A percentile compares a stretch with the other conserved stretches of the same genome.
Conservation (phyloP, 2,888 invertebrate species). For the Diarsia rubi region DNA sequence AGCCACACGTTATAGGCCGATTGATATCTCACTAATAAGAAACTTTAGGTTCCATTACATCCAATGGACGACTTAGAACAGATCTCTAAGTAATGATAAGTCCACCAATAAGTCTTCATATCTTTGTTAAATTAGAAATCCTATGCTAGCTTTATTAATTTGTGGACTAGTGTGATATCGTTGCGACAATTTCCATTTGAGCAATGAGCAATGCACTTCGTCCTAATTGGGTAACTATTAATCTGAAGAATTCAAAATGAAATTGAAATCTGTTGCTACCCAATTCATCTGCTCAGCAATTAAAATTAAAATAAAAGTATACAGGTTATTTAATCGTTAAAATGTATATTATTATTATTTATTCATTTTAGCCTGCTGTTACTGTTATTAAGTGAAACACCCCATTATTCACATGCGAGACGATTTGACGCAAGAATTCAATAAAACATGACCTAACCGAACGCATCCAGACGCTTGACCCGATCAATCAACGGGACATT, state of each 20-base stretch:
- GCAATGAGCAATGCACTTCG: neutral
- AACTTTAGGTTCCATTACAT: neutral
- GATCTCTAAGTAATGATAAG: conserved; percentile 21
- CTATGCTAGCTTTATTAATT: neutral
- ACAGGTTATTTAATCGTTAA: too few relatives aligned
- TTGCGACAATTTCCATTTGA: neutral
- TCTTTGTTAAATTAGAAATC: neutral
- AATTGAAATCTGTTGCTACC: too few relatives aligned
- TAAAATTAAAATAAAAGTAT: too few relatives aligned
- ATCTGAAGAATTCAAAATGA: neutral
- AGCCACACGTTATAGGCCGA: neutral
- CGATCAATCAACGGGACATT: conserved; percentile 55
- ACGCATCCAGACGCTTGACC: conserved; percentile 50
- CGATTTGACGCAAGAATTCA: conserved; percentile 34
- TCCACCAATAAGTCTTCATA: neutral
- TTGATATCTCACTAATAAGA: conserved; percentile 28
- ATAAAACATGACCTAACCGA: conserved; percentile 43
- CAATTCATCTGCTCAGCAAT: neutral
- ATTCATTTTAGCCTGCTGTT: neutral
- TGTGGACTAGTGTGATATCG: neutral
- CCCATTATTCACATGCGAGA: neutral
- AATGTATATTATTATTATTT: too few relatives aligned
- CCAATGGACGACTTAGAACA: neutral
- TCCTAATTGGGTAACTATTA: neutral
- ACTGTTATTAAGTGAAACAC: neutral